Evolutionary conservation across 2,888 invertebrate genomes (phyloP), one percentile per base, ranked within the genome.

Genomic region (Cataglyphis albicans): DNA sequence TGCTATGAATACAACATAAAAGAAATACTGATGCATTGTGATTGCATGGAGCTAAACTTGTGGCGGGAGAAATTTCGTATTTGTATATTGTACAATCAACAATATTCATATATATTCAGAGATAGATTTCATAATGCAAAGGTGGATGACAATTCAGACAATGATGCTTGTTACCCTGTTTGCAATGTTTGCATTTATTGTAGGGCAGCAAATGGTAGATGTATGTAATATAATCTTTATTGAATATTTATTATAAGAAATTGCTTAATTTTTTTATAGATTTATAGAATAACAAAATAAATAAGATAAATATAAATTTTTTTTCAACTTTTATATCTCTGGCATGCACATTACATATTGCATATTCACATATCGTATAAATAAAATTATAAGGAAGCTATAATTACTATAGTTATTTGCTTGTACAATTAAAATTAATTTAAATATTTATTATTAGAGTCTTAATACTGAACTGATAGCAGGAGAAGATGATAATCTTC

Each of bases 401-500:
- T 38, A 64, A 15, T n/a, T 48, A 38, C 4, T 21, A 32, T 25
- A 55, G 15, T 61, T 12, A 35, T 10, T 32, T 5, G 44, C 29
- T 63, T 25, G 7, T 52, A 7, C 3, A 0, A 55, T 64, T 64
- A 52, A 64, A 52, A 52, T 25, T 74, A 1, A 55, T 18, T 59
- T 4, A 29, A 38, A 61, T 61, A 9, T 70, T 10, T 75, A 15
- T 52, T 67, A 7, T 64, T 67, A 94, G 93, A 91, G 87, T 76
- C 90, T 86, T 18, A 92, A 91, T 64, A 94, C 94, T 1, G 93
- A 93, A 44, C 91, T 94, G 65, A 89, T 94, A 25, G 85, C 93
- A 5, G 94, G 94, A 72, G 92, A 92, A 73, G 94, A 94, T 52
- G 94, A 94, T 84, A 88, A 93, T 48, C 90, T 95, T 59, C 86